These are phyloP conservation scores for Diorhabda sublineata DNA, from an alignment of 1,140 invertebrate genomes.

Conservation along the genomic window DNA sequence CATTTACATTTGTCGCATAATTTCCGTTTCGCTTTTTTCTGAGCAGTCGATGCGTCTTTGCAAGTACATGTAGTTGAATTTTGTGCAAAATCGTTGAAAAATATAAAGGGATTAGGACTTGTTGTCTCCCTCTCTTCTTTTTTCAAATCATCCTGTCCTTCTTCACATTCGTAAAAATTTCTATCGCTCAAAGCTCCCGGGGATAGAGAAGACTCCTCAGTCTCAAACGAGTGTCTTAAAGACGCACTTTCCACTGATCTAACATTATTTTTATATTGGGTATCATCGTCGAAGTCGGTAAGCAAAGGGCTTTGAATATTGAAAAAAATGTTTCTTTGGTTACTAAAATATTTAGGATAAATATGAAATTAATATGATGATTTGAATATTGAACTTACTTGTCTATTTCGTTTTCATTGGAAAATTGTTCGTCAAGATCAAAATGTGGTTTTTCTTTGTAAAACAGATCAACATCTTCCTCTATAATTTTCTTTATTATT, in stretches of 20 bases:
- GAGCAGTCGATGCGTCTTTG: not conserved
- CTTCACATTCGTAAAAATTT: not conserved
- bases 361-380: not conserved
- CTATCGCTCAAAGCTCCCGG: not conserved
- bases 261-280: not conserved
- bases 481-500: slow-evolving; percentile 8
- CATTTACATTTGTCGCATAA: slow-evolving; percentile 3
- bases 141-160: not conserved
- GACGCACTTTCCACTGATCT: not conserved
- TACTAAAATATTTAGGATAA: not conserved
- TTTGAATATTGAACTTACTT: not conserved
- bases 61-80: not conserved
- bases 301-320: not conserved
- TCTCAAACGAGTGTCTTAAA: not conserved
- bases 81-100: not conserved
- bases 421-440: not conserved
- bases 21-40: not conserved
- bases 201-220: not conserved
- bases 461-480: slow-evolving; percentile 8
- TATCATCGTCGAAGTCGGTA: not conserved
- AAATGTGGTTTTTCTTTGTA: slow-evolving; percentile 11
- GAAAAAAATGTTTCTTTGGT: not conserved
- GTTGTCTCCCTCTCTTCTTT: not conserved
- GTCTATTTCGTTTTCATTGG: slow-evolving; percentile 4
- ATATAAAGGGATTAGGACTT: too few relatives aligned